Conservation (phyloP, 2,113 vertebrate genomes). For the Actenoides hombroni region DNA sequence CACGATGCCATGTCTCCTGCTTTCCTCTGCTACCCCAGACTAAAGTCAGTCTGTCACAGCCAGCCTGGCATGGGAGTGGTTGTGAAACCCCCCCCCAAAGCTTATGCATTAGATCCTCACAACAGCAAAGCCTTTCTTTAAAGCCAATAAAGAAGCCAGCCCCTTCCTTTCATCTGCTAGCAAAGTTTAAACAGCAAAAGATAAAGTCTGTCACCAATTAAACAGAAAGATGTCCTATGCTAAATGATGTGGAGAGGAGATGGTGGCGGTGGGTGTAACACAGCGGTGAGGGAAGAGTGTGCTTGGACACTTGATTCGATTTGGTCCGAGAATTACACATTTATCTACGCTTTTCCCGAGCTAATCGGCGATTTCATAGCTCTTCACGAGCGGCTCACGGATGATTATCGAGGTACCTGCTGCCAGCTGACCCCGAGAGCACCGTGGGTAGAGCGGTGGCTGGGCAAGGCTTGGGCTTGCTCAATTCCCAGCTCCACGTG, state of each 20-base stretch:
- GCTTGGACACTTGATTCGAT: neutral
- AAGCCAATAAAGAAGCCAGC: neutral
- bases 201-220: neutral
- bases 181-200: neutral
- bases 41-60: neutral
- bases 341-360: neutral
- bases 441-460: accelerated
- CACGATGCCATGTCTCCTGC: neutral
- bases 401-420: neutral
- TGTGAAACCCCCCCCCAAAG: neutral
- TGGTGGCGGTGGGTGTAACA: neutral
- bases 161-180: neutral
- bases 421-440: neutral
- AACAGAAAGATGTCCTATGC: neutral
- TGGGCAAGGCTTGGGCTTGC: neutral
- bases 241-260: neutral
- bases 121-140: neutral
- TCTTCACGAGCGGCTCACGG: neutral
- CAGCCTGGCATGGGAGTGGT: neutral
- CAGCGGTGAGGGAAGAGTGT: neutral
- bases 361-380: slow-evolving; percentile 16
- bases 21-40: neutral
- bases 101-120: neutral
- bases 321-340: neutral
- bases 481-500: accelerated